These are phyloP conservation scores for Tetranychus piercei DNA, from an alignment of 2,888 invertebrate species.

Conservation along the genomic window DNA sequence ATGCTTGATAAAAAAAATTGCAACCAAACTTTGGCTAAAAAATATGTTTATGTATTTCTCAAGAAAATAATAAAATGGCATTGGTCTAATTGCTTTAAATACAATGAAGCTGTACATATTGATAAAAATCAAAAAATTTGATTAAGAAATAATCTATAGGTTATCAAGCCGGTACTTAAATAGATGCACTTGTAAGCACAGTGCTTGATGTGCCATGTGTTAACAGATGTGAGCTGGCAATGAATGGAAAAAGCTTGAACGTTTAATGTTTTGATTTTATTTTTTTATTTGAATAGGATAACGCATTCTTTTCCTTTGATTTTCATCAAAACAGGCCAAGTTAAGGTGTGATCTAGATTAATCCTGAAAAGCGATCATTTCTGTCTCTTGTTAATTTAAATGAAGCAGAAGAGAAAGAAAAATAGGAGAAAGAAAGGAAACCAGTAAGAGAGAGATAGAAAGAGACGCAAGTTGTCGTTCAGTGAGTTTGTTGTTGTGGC, in stretches of 20 bases:
- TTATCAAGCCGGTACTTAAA: neutral
- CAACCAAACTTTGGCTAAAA: slow-evolving; percentile 2
- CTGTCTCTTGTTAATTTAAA: neutral
- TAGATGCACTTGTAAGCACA: neutral
- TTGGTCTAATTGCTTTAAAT: neutral
- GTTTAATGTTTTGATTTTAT: neutral
- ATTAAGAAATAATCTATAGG: neutral
- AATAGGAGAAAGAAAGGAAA: neutral
- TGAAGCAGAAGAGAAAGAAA: slow-evolving; percentile 8
- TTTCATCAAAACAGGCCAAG: neutral
- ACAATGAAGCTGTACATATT: neutral
- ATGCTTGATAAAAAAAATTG: neutral
- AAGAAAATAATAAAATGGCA: neutral
- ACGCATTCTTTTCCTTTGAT: neutral
- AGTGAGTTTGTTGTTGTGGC: slow-evolving; percentile 6
- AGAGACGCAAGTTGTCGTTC: neutral
- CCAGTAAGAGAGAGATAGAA: slow-evolving; percentile 10
- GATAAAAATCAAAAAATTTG: neutral
- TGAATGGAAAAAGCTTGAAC: neutral
- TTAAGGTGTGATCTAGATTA: neutral
- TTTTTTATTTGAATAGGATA: neutral
- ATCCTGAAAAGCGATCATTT: neutral
- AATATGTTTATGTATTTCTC: neutral
- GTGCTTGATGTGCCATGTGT: neutral
- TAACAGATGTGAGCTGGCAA: slow-evolving; percentile 1